A percentile compares a stretch with the other conserved stretches of the same genome.
These are phyloP conservation scores for Melitaea athalia DNA, from an alignment of 2,888 invertebrate species.

Conservation along the genomic window DNA sequence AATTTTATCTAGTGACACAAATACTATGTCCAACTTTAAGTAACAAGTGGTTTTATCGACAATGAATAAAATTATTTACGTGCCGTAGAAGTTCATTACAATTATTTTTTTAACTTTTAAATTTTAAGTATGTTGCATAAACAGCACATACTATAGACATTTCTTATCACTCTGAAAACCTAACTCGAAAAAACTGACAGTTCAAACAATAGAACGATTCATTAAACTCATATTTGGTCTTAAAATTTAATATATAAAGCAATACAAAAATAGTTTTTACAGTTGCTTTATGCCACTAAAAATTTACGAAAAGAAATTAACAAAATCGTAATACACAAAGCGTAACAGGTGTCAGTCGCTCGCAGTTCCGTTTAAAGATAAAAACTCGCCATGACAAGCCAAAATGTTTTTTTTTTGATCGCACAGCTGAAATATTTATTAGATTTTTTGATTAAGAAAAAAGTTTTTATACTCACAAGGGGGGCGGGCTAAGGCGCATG, in stretches of 20 bases:
- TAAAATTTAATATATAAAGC: background rate
- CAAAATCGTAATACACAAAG: conserved; percentile 23
- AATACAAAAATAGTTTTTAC: background rate
- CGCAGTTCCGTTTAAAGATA: conserved; percentile 3
- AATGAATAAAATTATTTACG: background rate
- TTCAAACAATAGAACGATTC: background rate
- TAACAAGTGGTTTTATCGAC: background rate
- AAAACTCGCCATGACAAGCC: conserved; percentile 15
- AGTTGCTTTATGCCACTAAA: background rate
- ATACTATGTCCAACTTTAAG: background rate
- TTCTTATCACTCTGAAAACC: background rate
- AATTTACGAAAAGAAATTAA: conserved; percentile 14
- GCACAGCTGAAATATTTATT: conserved; percentile 29
- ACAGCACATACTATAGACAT: background rate
- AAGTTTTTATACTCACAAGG: conserved; percentile 55
- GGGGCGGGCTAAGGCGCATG: conserved; percentile 57
- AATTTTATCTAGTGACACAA: background rate
- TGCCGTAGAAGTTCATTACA: background rate
- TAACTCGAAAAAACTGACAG: background rate
- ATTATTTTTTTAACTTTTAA: background rate
- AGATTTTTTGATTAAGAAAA: conserved; percentile 12
- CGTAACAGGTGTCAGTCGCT: conserved; percentile 35
- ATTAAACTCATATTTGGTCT: background rate
- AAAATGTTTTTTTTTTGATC: conserved; percentile 8
- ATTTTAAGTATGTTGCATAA: too few relatives aligned